Evolutionary conservation across 2,797 vertebrate genomes (phyloP), one percentile per base, ranked within the genome.

Genomic region (Pagetopsis macropterus): DNA sequence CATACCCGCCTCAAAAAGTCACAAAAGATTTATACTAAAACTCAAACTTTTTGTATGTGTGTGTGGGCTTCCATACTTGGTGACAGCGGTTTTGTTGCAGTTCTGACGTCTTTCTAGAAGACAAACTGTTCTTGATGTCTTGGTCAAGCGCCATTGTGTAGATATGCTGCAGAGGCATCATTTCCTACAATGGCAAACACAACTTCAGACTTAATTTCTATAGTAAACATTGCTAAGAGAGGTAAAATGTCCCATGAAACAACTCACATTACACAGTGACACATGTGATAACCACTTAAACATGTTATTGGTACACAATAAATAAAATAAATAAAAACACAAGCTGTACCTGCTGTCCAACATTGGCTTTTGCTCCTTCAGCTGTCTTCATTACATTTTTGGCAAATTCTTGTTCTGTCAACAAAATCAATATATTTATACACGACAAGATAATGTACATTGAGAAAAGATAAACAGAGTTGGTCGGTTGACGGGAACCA

Each of bases 331-430:
- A 51, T 31, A 59, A 57, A 37, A 37, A 37, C 33, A 7, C 33
- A 37, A 70, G 31, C 5, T 68, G 6, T 93, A 99, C 97, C 96
- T 98, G 97, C n/a, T 95, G 95, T 49, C 84, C 49, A 71, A 98
- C 81, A 15, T 61, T 92, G 16, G 75, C 80, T 76, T 92, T 96
- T 43, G 96, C 94, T 12, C 92, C 89, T 76, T 98, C 97, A 0
- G 96, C 95, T 1, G 95, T 90, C 88, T 96, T 97, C 31, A 94
- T 90, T 17, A 96, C 81, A 76, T 89, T 96, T 85, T 97, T 99
- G 55, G 96, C 92, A 91, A 97, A 98, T 75, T 98, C 97, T 65
- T 94, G 91, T 80, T 98, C 97, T 99, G 88, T 65, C n/a, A 82
- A 87, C 55, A 77, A 81, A 78, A 48, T 41, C 0, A n/a, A 17